Evolutionary conservation across 1,140 invertebrate species (phyloP).

Genomic region (Eupeodes corollae): DNA sequence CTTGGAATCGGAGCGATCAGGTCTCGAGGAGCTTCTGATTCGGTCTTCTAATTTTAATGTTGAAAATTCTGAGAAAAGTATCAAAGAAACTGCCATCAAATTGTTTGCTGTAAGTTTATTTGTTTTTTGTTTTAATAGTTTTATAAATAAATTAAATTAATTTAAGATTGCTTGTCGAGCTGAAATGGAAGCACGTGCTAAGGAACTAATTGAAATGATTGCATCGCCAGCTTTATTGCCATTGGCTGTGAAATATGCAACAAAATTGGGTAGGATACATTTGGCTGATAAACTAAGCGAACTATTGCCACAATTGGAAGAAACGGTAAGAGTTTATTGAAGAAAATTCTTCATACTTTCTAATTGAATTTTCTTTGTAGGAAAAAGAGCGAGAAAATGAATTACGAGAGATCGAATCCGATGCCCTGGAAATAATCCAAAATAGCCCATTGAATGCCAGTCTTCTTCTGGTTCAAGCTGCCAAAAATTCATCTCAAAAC

Average conservation of each 20-base stretch:
- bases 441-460: too few species aligned
- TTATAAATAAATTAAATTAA: neutral
- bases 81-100: slow-evolving; percentile 72
- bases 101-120: slow-evolving; percentile 66
- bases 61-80: slow-evolving; percentile 49
- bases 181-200: slow-evolving; percentile 72
- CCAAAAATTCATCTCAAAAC: too few species aligned
- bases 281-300: slow-evolving; percentile 59
- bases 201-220: slow-evolving; percentile 78
- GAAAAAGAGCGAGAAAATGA: too few species aligned
- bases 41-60: slow-evolving; percentile 47
- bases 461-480: too few species aligned
- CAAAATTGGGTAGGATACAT: slow-evolving; percentile 57
- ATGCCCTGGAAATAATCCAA: too few species aligned
- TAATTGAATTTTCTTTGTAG: too few species aligned
- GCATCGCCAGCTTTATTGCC: slow-evolving; percentile 63
- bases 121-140: slow-evolving; percentile 2
- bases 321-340: neutral
- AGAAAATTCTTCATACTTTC: too few species aligned
- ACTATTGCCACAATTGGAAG: slow-evolving; percentile 29
- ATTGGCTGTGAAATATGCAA: slow-evolving; percentile 78
- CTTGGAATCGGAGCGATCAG: slow-evolving; percentile 63
- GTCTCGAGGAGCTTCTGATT: slow-evolving; percentile 66
- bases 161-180: slow-evolving; percentile 51
- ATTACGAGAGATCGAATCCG: too few species aligned